These are phyloP conservation scores for Todus mexicanus DNA, from an alignment of 2,797 vertebrate species.

Conservation along the genomic window DNA sequence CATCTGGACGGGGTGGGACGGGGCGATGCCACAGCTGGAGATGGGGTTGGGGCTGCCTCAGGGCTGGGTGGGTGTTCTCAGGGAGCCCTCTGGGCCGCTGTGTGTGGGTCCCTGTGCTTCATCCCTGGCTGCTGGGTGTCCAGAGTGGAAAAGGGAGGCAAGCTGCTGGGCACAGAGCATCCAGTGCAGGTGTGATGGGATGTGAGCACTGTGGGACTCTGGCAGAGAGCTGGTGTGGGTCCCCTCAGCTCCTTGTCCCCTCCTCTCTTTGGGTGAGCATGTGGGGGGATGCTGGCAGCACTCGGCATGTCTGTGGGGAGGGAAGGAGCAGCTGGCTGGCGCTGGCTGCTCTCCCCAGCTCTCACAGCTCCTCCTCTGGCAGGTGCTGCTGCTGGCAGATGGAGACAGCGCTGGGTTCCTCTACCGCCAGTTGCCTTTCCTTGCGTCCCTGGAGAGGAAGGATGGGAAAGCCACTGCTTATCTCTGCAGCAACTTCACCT, in stretches of 20 bases:
- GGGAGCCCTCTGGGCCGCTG: accelerated
- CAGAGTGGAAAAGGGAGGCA: background rate
- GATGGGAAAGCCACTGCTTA: constrained; percentile 83
- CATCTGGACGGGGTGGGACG: accelerated
- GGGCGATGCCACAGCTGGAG: background rate
- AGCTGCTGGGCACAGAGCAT: background rate
- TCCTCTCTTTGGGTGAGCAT: background rate
- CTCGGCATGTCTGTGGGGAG: background rate
- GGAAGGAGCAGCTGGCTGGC: background rate
- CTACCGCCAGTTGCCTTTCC: constrained; percentile 80
- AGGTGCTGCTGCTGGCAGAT: constrained; percentile 88
- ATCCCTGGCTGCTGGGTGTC: background rate
- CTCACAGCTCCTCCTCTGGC: background rate
- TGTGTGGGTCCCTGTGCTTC: background rate
- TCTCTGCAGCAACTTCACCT: constrained; percentile 86
- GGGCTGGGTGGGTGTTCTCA: background rate
- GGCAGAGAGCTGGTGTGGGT: background rate
- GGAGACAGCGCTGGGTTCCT: constrained; percentile 78
- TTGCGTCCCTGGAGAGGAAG: constrained; percentile 78
- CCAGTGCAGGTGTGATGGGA: accelerated
- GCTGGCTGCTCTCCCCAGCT: background rate
- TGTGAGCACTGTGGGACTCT: background rate
- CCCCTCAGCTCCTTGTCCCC: background rate
- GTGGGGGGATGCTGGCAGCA: background rate
- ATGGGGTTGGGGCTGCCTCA: background rate